Base-by-base conservation (phyloP, 64 coral and sea anemone species). In the Cladopsammia gracilis region DNA sequence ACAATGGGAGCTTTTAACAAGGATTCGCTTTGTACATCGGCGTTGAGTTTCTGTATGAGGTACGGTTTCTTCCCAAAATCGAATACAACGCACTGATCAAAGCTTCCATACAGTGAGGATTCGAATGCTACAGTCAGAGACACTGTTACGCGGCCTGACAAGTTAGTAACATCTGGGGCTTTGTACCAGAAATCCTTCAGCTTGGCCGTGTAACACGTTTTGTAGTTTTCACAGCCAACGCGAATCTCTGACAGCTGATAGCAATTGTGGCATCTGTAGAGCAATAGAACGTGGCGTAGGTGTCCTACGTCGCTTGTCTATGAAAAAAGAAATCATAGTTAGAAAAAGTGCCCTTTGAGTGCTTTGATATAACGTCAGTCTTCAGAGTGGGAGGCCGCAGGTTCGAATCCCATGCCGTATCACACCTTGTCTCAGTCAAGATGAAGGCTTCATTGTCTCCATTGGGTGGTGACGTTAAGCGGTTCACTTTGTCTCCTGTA, bases 61-160 rank as follows among this genome's bases (percentile, higher is more conserved):
- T 62, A 87, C 0, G 80, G 56, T 45, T 87, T 71, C 22, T 47
- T 86, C 23, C 88, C 92, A 83, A 97, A 97, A 58, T 97, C 92
- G 22, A 97, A 94, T 73, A 97, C 48, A 26, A 97, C 52, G 53
- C 92, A 62, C 59, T 97, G 95, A 15, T 83, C 69, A 88, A 97
- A 97, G 72, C 82, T 93, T 16, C 91, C 82, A 87, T 76, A 93
- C 73, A 93, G 11, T 5, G 22, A 52, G 0, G 91, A 73, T 18
- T 53, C 7, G 23, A 92, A 86, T 4, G 79, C 42, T 20, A 92
- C 57, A 0, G 52, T 74, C 0, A 92, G 20, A 46, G 80, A 65
- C 5, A 84, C 19, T 23, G 18, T 62, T 24, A 84, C 4, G 7
- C 60, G 60, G 8, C 80, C 80, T 11, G 62, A 65, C 4, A 26